Evolutionary conservation across 2,797 vertebrate genomes (phyloP), one percentile per base, ranked within the genome.

Genomic region (Ctenopoma kingsleyae): DNA sequence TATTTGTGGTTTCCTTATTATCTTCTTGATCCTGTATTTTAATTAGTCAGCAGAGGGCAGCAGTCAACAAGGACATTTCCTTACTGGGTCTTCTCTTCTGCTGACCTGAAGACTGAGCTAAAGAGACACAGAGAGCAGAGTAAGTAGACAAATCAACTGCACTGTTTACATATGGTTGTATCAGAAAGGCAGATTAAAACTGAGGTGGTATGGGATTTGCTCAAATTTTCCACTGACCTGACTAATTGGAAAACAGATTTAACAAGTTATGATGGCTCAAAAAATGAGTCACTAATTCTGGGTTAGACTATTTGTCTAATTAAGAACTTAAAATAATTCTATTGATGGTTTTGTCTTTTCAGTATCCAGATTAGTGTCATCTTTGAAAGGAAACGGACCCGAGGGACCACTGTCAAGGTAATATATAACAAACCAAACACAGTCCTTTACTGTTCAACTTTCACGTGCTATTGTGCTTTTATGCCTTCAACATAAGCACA

Each of bases 11-110:
- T 74, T 43, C 64, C 17, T 23, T 43, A 23, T 56, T 12, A 54
- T 57, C 6, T 32, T 12, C 19, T 13, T 56, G 4, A 58, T 35
- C 25, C 43, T 93, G 90, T 92, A 47, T 88, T 76, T 77, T 74
- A 46, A 83, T 66, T 79, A 96, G 96, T 93, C 97, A 95, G 91
- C 95, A 94, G 94, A 95, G 93, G 93, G 94, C 96, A 97, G 91
- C 84, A 95, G 91, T 91, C 95, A 98, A 95, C 95, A 97, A 89
- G 94, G 84, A 80, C 91, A 74, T 46, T 75, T 94, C 60, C 60
- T 89, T 78, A 0, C 48, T 17, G 65, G 56, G 54, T 67, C 53
- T 32, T 30, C 76, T 67, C 52, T 32, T 30, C 77, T 36, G 35
- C 35, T 59, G 50, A 78, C 71, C 87, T 96, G 73, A 83, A 82